Conservation (phyloP, 1,140 invertebrate genomes). For the Laupala kohalensis region DNA sequence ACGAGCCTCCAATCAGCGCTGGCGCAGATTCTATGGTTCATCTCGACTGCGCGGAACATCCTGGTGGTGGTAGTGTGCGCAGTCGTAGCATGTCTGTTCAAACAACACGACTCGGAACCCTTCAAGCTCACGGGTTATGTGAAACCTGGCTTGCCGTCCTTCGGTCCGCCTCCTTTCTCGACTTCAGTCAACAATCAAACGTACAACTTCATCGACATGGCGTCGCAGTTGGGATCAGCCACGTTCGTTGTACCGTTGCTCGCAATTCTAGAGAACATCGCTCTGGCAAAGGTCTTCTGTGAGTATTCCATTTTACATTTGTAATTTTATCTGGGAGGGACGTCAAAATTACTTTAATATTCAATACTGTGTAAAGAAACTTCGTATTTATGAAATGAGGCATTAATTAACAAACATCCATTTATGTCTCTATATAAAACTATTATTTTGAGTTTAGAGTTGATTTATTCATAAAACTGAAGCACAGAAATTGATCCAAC, state of each 20-base stretch:
- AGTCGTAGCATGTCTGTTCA: constrained; percentile 46
- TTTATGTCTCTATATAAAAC: no score
- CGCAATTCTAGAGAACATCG: constrained; percentile 66
- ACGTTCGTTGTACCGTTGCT: constrained; percentile 64
- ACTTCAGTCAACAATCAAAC: constrained; percentile 47
- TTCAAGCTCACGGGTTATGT: constrained; percentile 58
- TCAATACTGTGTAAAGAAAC: no score
- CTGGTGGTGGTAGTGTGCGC: constrained; percentile 58
- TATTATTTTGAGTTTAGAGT: no score
- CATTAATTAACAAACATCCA: no score
- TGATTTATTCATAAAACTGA: no score
- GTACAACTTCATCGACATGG: constrained; percentile 50
- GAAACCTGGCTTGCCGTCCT: constrained; percentile 49
- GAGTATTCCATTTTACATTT: constrained; percentile 25
- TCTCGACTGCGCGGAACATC: constrained; percentile 65
- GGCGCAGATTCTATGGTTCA: constrained; percentile 48
- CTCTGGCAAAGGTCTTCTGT: constrained; percentile 71
- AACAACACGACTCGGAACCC: constrained; percentile 41
- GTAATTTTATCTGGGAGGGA: no score
- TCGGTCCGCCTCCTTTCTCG: constrained; percentile 48
- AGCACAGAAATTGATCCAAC: no score
- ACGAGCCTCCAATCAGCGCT: constrained; percentile 28
- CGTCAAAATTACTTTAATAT: no score
- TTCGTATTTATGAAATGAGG: no score
- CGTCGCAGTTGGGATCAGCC: constrained; percentile 53